phyloP scores from a whole-genome alignment of 2,888 invertebrate species.

The Dorcus parallelipipedus region DNA sequence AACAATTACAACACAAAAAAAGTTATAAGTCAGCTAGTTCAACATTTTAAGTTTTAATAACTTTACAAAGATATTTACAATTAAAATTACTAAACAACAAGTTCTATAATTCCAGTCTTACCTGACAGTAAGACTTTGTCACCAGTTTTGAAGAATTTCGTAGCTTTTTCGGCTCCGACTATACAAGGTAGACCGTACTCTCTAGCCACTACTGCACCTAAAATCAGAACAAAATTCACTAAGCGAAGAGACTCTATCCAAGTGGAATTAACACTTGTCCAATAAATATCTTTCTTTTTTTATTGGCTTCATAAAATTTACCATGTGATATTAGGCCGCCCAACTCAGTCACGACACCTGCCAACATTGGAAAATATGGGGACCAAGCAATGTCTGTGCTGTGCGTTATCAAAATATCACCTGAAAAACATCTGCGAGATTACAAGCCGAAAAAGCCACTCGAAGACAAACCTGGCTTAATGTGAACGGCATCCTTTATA shows the following conservation, averaged over 20 bases:
- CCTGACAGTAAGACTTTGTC: slow-evolving; percentile 56
- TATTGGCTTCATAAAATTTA: slow-evolving; percentile 34
- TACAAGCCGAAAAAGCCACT: background rate
- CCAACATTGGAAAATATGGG: slow-evolving; percentile 76
- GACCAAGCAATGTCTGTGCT: slow-evolving; percentile 83
- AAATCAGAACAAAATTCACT: slow-evolving; percentile 15
- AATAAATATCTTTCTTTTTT: background rate
- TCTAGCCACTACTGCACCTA: slow-evolving; percentile 78
- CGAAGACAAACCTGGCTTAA: slow-evolving; percentile 37
- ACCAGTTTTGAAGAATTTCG: slow-evolving; percentile 66
- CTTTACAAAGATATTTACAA: too few relatives aligned
- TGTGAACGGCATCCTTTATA: slow-evolving; percentile 57
- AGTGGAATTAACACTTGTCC: background rate
- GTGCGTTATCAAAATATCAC: slow-evolving; percentile 73
- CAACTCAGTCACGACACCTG: slow-evolving; percentile 77
- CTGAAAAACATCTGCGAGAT: slow-evolving; percentile 36
- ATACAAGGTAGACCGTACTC: slow-evolving; percentile 82
- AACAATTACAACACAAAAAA: too few relatives aligned
- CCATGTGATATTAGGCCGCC: slow-evolving; percentile 83
- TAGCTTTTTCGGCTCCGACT: slow-evolving; percentile 69
- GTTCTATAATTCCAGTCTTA: slow-evolving; percentile 47
- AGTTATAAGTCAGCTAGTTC: too few relatives aligned
- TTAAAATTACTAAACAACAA: slow-evolving; percentile 28
- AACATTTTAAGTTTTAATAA: too few relatives aligned
- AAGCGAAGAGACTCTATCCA: background rate